Evolutionary conservation across 2,888 invertebrate species (phyloP).

Genomic region (Octodonta nipae): DNA sequence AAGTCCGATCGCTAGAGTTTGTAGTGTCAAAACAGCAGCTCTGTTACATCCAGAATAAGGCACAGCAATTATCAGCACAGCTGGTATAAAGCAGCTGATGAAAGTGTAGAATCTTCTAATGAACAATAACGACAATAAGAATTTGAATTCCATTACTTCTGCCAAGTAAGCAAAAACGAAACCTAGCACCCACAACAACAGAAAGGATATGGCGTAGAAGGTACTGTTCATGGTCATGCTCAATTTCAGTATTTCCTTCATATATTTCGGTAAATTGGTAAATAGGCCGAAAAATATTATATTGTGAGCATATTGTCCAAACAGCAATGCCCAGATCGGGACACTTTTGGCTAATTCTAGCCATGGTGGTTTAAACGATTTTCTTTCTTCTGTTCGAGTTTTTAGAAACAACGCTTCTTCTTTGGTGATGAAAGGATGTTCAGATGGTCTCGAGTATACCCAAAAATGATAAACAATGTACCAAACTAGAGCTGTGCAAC

Average conservation of each 20-base stretch:
- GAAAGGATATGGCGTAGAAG: slow-evolving; percentile 7
- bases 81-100: neutral
- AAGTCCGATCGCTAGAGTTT: slow-evolving; percentile 3
- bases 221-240: slow-evolving; percentile 8
- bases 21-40: neutral
- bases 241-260: slow-evolving; percentile 13
- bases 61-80: neutral
- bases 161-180: slow-evolving; percentile 3
- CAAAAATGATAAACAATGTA: slow-evolving; percentile 36
- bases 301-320: neutral
- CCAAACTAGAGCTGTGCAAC: slow-evolving; percentile 59
- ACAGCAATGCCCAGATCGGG: slow-evolving; percentile 2
- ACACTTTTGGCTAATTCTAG: slow-evolving; percentile 2
- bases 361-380: slow-evolving; percentile 9
- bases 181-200: neutral
- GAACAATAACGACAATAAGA: neutral
- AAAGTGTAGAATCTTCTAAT: slow-evolving; percentile 1
- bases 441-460: slow-evolving; percentile 43
- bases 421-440: slow-evolving; percentile 29
- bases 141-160: slow-evolving; percentile 5
- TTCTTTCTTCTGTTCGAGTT: slow-evolving; percentile 3
- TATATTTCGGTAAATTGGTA: slow-evolving; percentile 6
- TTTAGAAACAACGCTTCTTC: slow-evolving; percentile 11
- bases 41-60: neutral
- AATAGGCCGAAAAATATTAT: slow-evolving; percentile 39